phyloP scores from a whole-genome alignment of 2,797 vertebrate species.

The Neosilurus hyrtlii region DNA sequence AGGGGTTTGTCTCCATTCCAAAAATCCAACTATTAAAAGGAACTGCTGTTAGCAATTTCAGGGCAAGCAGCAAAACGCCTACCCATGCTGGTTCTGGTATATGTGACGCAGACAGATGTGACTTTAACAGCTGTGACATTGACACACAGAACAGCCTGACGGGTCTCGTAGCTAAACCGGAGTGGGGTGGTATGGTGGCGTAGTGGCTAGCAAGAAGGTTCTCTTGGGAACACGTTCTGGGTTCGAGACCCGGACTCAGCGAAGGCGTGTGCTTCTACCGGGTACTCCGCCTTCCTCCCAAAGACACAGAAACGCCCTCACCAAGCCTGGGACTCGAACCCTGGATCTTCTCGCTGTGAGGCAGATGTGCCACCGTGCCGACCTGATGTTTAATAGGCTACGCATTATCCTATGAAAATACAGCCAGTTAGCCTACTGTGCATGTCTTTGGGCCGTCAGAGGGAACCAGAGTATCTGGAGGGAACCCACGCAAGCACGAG shows the following conservation, averaged over 20 bases:
- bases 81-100: constrained; percentile 13
- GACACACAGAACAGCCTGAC: constrained; percentile 2
- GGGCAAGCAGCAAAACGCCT: constrained; percentile 27
- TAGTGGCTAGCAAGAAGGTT: neutral
- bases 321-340: too few relatives aligned
- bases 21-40: constrained; percentile 28
- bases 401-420: too few relatives aligned
- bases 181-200: neutral
- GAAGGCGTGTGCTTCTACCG: neutral
- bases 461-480: too few relatives aligned
- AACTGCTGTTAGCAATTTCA: constrained; percentile 38
- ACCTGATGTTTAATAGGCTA: too few relatives aligned
- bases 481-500: too few relatives aligned
- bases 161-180: neutral
- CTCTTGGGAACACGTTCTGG: too few relatives aligned
- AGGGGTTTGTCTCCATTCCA: constrained; percentile 27
- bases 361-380: too few relatives aligned
- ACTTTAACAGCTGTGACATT: constrained; percentile 6
- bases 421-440: too few relatives aligned
- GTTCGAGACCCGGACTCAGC: too few relatives aligned
- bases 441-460: too few relatives aligned
- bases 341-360: too few relatives aligned
- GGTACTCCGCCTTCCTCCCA: neutral
- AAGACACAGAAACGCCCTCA: neutral
- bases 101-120: constrained; percentile 21